These are phyloP conservation scores for Porites australiensis DNA, from an alignment of 64 coral and sea anemone species.

Conservation along the genomic window DNA sequence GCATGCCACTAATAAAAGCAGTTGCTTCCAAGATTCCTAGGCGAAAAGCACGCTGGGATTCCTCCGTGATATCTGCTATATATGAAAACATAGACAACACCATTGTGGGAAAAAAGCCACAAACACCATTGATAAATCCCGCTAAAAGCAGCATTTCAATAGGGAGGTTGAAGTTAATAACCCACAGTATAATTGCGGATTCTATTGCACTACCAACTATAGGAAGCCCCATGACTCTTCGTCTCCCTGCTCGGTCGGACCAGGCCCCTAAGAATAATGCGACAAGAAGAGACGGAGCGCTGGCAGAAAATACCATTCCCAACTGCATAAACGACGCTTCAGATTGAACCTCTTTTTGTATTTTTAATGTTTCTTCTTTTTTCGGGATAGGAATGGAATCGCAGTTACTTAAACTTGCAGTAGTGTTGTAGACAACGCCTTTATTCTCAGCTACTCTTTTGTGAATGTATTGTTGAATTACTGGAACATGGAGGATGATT, in stretches of 20 bases:
- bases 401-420: constrained; percentile 85
- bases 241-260: constrained; percentile 90
- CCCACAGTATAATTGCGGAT: constrained; percentile 80
- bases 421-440: constrained; percentile 83
- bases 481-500: constrained; percentile 92
- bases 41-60: constrained; percentile 95
- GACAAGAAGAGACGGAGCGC: constrained; percentile 88
- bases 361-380: constrained; percentile 57
- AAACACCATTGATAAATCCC: constrained; percentile 89
- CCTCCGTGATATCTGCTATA: constrained; percentile 90
- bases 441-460: constrained; percentile 69
- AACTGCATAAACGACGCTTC: constrained; percentile 92
- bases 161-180: constrained; percentile 86
- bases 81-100: constrained; percentile 94
- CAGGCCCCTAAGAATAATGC: constrained; percentile 93
- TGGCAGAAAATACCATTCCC: constrained; percentile 84
- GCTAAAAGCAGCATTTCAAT: constrained; percentile 77
- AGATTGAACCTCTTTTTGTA: constrained; percentile 87
- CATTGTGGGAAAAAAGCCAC: constrained; percentile 96
- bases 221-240: constrained; percentile 87
- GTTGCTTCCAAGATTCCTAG: constrained; percentile 91
- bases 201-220: constrained; percentile 96
- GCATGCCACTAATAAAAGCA: constrained; percentile 94
- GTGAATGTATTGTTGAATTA: constrained; percentile 96
- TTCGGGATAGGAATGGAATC: constrained; percentile 35